Base-by-base conservation (phyloP, 1,140 invertebrate genomes). In the Trachymyrmex cornetzi region DNA sequence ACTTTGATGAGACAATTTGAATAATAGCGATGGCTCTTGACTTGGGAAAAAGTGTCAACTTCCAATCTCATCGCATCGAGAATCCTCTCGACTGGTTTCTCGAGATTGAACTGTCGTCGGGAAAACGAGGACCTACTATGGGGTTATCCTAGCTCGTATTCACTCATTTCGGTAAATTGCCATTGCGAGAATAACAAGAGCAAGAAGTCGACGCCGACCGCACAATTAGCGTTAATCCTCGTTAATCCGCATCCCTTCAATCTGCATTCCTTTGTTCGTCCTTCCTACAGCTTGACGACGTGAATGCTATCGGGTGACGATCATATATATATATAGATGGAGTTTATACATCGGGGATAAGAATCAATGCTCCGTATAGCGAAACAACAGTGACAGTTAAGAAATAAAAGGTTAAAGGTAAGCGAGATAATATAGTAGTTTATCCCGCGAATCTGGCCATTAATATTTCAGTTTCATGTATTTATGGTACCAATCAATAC, bases 151-250 rank as follows among this genome's bases (percentile, higher is more conserved):
- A 34, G 38, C 77, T 71, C 66, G 34, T 55, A 66, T 66, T 66
- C 61, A 38, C 59, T 79, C 27, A 16, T 48, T 59, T 30, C 22
- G 27, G 11, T 55, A 34, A 82, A 82, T 61, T 61, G 57, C 22
- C 63, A 11, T 57, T 30, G 34, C 80, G 66, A 74, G 64, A 57
- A 77, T 34, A 75, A 24, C 24, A 64, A 61, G 59, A 57, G 71
- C 53, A 72, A 50, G 63, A 11, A 82, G 11, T 75, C 34, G 34
- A 63, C 34, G 64, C 59, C 71, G 79, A 86, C 89, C 87, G 86
- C 87, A 91, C 93, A 94, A 94, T 94, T 94, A 94, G 91, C 91
- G 92, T 93, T 93, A 94, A 94, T 92, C 91, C 91, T 91, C 87
- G 88, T 89, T 93, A 93, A 93, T 93, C 92, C 90, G 69, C 87